phyloP scores from a whole-genome alignment of 2,113 vertebrate species.

The Suncus etruscus region DNA sequence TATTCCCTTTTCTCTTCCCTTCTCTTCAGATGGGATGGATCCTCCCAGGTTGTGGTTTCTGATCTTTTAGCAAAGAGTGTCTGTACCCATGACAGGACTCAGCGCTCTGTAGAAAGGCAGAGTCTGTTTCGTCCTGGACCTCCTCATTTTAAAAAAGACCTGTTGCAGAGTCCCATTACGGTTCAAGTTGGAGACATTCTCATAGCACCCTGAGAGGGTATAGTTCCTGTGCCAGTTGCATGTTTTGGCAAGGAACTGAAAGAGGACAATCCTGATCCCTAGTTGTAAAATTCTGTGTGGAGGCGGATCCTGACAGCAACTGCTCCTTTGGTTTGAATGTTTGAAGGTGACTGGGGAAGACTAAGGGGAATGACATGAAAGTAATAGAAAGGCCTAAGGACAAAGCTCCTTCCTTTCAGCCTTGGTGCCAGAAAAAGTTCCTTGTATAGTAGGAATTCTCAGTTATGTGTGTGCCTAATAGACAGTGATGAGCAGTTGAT shows the following conservation, averaged over 20 bases:
- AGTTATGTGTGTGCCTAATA: neutral
- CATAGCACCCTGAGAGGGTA: neutral
- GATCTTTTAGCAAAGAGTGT: neutral
- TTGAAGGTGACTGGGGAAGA: neutral
- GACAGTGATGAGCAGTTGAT: neutral
- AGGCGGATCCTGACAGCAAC: neutral
- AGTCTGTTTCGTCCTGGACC: neutral
- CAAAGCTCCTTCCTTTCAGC: neutral
- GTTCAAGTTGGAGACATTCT: neutral
- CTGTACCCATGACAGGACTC: neutral
- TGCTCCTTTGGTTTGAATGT: neutral
- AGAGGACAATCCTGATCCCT: neutral
- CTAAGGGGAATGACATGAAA: fast-evolving
- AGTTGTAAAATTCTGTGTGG: neutral
- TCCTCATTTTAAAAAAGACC: neutral
- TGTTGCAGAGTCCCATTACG: neutral
- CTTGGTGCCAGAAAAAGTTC: too few species aligned
- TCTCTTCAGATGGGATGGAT: neutral
- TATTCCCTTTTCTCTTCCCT: neutral
- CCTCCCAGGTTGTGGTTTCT: neutral
- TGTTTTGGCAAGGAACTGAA: neutral
- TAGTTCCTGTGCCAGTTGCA: neutral
- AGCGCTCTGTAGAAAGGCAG: neutral
- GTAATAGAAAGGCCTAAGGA: neutral
- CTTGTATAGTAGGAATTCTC: too few species aligned